A percentile compares a stretch with the other conserved stretches of the same genome.
phyloP scores from a whole-genome alignment of 2,113 vertebrate species.

The Heterotis niloticus region DNA sequence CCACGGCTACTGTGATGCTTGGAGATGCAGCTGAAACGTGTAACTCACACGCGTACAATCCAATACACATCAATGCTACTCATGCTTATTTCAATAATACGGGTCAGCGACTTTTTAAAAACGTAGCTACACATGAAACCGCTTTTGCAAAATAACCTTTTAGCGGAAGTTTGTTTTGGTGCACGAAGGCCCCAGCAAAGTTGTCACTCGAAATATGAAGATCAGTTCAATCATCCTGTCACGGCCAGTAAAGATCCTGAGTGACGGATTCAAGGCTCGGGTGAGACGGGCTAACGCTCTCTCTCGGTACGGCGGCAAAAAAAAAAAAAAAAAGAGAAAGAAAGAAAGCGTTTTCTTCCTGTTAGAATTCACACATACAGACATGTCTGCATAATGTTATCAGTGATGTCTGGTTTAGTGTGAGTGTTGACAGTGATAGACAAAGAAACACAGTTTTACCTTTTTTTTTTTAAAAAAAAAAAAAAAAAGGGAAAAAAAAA shows the following conservation, averaged over 20 bases:
- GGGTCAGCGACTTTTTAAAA: not conserved
- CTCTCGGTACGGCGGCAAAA: constrained; percentile 43
- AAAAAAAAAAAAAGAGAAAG: constrained; percentile 39
- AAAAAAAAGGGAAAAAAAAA: too few species aligned
- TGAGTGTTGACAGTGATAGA: constrained; percentile 57
- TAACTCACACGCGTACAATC: not conserved
- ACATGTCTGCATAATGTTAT: constrained; percentile 31
- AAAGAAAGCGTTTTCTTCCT: constrained; percentile 31
- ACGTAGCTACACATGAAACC: too few species aligned
- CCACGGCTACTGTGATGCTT: not conserved
- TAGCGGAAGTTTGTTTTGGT: constrained; percentile 22
- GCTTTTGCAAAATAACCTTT: not conserved
- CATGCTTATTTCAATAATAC: not conserved
- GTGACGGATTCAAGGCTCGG: constrained; percentile 12
- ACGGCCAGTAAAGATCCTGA: constrained; percentile 7
- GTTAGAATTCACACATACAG: constrained; percentile 41
- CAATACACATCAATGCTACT: not conserved
- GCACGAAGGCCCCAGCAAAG: not conserved
- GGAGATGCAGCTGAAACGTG: not conserved
- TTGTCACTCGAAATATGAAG: constrained; percentile 20
- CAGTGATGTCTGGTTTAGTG: constrained; percentile 59
- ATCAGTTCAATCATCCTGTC: constrained; percentile 25
- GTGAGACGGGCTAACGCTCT: constrained; percentile 18
- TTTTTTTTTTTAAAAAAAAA: constrained; percentile 32
- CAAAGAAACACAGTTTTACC: constrained; percentile 53